Base-by-base conservation (phyloP, 2,113 vertebrate species). In the Hippocampus guttulatus region DNA sequence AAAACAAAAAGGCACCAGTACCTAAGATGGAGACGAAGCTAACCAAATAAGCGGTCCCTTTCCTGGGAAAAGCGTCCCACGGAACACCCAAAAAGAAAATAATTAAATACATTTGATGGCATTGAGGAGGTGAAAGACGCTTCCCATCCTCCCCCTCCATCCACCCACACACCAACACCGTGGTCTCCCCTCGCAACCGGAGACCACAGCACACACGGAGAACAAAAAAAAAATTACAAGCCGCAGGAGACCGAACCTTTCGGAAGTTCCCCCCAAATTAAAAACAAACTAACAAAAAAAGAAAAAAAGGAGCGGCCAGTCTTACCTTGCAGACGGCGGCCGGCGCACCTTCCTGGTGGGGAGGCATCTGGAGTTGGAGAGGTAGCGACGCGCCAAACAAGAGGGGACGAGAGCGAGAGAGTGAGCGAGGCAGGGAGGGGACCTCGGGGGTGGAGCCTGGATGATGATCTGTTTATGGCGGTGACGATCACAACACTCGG, bases 391-490 rank as follows among this genome's bases (percentile, higher is more conserved):
- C 75, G 74, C 64, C 41, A 64, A 77, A 69, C 54, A 73, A 65
- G 81, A 12, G 23, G 16, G 63, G 68, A 67, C 68, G 70, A 63
- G 52, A 74, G 73, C 58, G 52, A 55, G 62, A 63, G 64, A 74
- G 73, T 61, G 52, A 55, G 62, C 58, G 64, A 64, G 68, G 60
- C 70, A 79, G 83, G 38, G 77, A 74, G 84, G 68, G 80, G 81
- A 64, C 64, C 57, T 25, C 76, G 78, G 82, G 77, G 87, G 85
- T 79, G 84, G 85, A 83, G 85, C 80, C 68, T 83, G 81, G 83
- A 78, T 85, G 85, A 83, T 87, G 80, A 77, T 85, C 78, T 81
- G 81, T 81, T 25, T 90, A 88, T 87, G 92, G 89, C 91, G 86
- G 90, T 91, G 88, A 92, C 93, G 94, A 79, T 45, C 2, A 45